These are phyloP conservation scores for Pediacus dermestoides DNA, from an alignment of 2,888 invertebrate species.

Conservation along the genomic window DNA sequence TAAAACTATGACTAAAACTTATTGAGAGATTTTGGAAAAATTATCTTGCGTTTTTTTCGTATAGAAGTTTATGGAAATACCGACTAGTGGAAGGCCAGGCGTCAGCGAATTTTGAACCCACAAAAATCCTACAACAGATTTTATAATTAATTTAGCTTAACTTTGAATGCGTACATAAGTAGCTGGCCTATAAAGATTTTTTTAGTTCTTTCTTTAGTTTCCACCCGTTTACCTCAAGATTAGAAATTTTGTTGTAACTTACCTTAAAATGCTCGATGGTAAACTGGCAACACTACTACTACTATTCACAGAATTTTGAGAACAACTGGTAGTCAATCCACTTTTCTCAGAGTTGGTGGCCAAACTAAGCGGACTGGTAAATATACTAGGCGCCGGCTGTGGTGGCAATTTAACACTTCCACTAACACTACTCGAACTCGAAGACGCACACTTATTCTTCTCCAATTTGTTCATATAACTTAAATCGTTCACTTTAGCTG, in stretches of 20 bases:
- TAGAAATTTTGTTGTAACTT: constrained; percentile 26
- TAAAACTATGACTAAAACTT: too few relatives aligned
- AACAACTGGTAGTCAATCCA: constrained; percentile 20
- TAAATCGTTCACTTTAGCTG: constrained; percentile 32
- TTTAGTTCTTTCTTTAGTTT: too few relatives aligned
- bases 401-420: constrained; percentile 36
- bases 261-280: constrained; percentile 54
- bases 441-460: constrained; percentile 15
- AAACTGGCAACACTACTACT: constrained; percentile 41
- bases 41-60: too few relatives aligned
- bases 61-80: too few relatives aligned
- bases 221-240: too few relatives aligned
- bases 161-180: too few relatives aligned
- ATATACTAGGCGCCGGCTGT: constrained; percentile 44
- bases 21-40: too few relatives aligned
- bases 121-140: too few relatives aligned
- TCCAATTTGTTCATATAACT: constrained; percentile 33
- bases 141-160: too few relatives aligned
- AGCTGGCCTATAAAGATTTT: too few relatives aligned
- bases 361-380: constrained; percentile 48
- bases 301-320: constrained; percentile 37
- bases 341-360: constrained; percentile 38
- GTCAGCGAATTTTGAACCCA: too few relatives aligned
- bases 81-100: too few relatives aligned
- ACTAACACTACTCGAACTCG: constrained; percentile 18